Evolutionary conservation across 35 echinoderm and acorn worm genomes (phyloP), one percentile per base, ranked within the genome.

Genomic region (Lytechinus pictus): DNA sequence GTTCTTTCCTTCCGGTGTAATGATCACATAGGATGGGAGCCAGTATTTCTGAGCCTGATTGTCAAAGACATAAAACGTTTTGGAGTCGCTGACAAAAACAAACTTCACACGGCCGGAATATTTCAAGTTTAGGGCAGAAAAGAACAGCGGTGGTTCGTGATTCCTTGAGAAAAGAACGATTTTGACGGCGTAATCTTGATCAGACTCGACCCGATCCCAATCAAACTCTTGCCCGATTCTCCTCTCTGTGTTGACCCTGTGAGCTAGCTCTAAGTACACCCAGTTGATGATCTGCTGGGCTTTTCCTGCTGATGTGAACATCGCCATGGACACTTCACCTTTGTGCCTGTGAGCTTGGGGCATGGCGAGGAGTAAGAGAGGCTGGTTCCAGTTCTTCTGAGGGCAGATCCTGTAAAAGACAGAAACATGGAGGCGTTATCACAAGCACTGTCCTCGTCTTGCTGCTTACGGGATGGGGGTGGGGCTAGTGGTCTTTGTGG

Each of bases 91-190:
- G 16, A 93, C 54, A 28, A 94, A 95, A 21, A 96, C 95, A 97
- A 99, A 98, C 79, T 98, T 98, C 14, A 99, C 94, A 27, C 98
- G 96, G 86, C 98, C 98, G 3, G 96, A 95, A 51, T 97, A 99
- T 54, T 97, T 98, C 96, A 98, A 92, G 87, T 96, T 97, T 10
- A 99, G 95, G 9, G 95, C 95, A 1, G 98, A 99, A 54, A 87
- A 99, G 91, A 99, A 96, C 10, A 99, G 9, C 5, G 97, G 95
- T 16, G 95, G 95, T 54, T 96, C 89, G 3, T 61, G 52, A 8
- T 86, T 27, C 52, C 33, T 94, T 9, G 98, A 96, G 88, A 98
- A 97, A 28, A 98, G 92, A 10, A 97, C 86, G 4, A 97, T 55
- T 52, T 96, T 92, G 6, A 98, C 89, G 9, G 98, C 92, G 57